Percentiles rank a stretch among this genome's conserved stretches.
These are phyloP conservation scores for Schizotus pectinicornis DNA, from an alignment of 2,888 invertebrate species.

Conservation along the genomic window DNA sequence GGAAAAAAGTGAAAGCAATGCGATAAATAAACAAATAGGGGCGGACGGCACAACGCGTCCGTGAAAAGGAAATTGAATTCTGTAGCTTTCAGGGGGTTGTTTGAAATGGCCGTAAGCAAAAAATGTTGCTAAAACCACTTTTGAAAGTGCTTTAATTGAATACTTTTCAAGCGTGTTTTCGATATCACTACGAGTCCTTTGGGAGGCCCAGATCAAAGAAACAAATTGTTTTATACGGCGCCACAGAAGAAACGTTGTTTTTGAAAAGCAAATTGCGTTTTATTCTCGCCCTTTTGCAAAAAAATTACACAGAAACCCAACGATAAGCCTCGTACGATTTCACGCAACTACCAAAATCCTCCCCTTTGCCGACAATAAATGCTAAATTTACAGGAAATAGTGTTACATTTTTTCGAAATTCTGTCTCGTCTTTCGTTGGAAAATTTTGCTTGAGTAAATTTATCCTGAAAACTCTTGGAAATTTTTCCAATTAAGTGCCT, in stretches of 20 bases:
- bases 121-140: conserved; percentile 24
- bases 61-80: conserved; percentile 11
- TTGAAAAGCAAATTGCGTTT: conserved; percentile 12
- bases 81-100: conserved; percentile 14
- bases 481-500: too few species aligned
- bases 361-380: too few species aligned
- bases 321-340: neutral
- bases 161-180: conserved; percentile 26
- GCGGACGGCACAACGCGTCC: neutral
- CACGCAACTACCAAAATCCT: too few species aligned
- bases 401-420: too few species aligned
- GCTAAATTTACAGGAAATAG: too few species aligned
- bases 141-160: conserved; percentile 32
- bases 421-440: too few species aligned
- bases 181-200: conserved; percentile 20
- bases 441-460: too few species aligned
- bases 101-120: conserved; percentile 18
- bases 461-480: too few species aligned
- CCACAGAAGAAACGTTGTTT: conserved; percentile 12
- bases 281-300: neutral
- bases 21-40: neutral
- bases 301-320: neutral
- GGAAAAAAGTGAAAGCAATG: too few species aligned
- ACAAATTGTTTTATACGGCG: conserved; percentile 16
- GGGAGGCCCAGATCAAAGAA: conserved; percentile 17